Conservation (phyloP, 2,113 vertebrate species). For the Nothoprocta pentlandii region DNA sequence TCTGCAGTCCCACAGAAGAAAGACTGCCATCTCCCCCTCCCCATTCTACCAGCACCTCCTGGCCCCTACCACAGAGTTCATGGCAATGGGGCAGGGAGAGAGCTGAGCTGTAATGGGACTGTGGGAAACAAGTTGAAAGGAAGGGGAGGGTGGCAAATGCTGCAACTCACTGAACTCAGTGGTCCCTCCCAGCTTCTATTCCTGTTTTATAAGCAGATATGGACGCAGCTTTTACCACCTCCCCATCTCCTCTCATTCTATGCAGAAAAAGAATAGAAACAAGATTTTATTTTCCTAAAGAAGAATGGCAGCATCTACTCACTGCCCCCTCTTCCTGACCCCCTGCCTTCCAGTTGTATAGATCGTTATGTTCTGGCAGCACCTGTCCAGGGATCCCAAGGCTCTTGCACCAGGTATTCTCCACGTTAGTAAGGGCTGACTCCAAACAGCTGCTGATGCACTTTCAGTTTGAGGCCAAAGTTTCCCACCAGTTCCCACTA, state of each 20-base stretch:
- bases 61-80: neutral
- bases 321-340: neutral
- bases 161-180: neutral
- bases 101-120: neutral
- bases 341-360: neutral
- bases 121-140: neutral
- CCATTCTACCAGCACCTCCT: neutral
- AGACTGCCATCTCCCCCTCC: neutral
- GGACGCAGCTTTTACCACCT: neutral
- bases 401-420: neutral
- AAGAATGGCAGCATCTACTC: neutral
- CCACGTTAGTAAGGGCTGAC: neutral
- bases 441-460: neutral
- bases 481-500: neutral
- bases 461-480: neutral
- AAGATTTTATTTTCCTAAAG: neutral
- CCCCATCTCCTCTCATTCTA: neutral
- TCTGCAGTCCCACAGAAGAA: slow-evolving; percentile 25
- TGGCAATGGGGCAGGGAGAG: neutral
- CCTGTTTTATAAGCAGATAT: neutral
- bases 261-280: neutral
- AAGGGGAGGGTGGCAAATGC: neutral
- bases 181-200: neutral
- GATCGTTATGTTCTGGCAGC: neutral
- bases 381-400: neutral